phyloP scores from a whole-genome alignment of 1,140 invertebrate species.

The Euura lappo region DNA sequence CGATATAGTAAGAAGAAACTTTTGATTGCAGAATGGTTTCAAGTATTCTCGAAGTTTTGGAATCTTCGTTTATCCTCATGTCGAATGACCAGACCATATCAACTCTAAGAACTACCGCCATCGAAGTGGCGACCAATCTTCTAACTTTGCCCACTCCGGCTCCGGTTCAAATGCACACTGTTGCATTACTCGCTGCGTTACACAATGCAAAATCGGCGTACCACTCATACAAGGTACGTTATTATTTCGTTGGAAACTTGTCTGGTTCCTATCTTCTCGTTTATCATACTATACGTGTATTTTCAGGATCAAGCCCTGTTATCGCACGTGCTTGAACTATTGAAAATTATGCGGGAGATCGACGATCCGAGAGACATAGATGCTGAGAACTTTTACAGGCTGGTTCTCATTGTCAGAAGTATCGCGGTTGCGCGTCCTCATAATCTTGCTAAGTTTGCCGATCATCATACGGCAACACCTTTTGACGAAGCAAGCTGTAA shows the following conservation, averaged over 20 bases:
- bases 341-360: constrained; percentile 68
- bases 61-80: constrained; percentile 68
- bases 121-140: constrained; percentile 79
- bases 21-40: constrained; percentile 67
- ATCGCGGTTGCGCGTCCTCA: constrained; percentile 85
- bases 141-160: constrained; percentile 83
- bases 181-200: constrained; percentile 81
- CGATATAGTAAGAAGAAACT: constrained; percentile 16
- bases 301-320: constrained; percentile 80
- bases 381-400: constrained; percentile 88
- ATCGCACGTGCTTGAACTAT: constrained; percentile 75
- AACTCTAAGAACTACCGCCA: constrained; percentile 64
- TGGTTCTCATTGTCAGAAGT: constrained; percentile 82
- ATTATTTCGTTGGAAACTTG: constrained; percentile 7
- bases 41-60: constrained; percentile 77
- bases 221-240: constrained; percentile 81
- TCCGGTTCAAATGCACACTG: constrained; percentile 78
- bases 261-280: no score
- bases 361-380: constrained; percentile 73
- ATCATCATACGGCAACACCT: constrained; percentile 62
- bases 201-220: constrained; percentile 76
- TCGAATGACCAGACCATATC: constrained; percentile 52
- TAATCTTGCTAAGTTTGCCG: constrained; percentile 82
- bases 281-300: constrained; percentile 20
- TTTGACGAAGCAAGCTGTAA: constrained; percentile 59